Evolutionary conservation across 2,113 vertebrate species (phyloP).

Genomic region (Asarcornis scutulata): DNA sequence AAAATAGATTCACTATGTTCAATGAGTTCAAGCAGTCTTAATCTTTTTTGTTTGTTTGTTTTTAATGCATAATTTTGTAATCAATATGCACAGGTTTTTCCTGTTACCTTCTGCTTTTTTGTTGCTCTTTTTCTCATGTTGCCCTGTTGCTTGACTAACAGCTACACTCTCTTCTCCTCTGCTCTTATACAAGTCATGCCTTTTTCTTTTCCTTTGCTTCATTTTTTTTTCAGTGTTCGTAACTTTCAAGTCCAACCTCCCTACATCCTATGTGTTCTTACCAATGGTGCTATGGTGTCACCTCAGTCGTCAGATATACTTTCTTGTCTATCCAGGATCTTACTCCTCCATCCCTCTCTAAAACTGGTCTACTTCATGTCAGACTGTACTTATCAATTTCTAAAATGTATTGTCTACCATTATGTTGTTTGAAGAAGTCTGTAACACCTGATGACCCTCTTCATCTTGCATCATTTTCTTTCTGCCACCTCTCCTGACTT

Average conservation of each 20-base stretch:
- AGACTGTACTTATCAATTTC: background rate
- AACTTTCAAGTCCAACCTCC: background rate
- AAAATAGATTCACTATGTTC: background rate
- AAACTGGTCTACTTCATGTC: rapidly evolving
- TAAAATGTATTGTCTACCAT: background rate
- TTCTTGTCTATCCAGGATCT: background rate
- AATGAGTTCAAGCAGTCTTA: background rate
- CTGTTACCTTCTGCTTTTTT: background rate
- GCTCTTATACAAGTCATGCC: rapidly evolving
- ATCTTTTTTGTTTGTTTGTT: rapidly evolving
- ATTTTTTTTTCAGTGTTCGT: rapidly evolving
- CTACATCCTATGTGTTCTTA: background rate
- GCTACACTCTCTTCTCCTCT: background rate
- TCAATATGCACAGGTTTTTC: background rate
- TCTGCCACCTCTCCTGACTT: background rate
- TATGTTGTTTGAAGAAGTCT: background rate
- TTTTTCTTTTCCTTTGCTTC: background rate
- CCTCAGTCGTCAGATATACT: background rate
- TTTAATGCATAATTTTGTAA: background rate
- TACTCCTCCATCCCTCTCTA: background rate
- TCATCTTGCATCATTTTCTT: background rate
- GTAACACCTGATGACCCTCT: background rate
- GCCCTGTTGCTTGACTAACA: background rate
- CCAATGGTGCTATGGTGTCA: too few species aligned
- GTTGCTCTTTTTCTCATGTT: background rate